Conservation (phyloP, 2,888 invertebrate genomes). For the Tenthredo amoena region DNA sequence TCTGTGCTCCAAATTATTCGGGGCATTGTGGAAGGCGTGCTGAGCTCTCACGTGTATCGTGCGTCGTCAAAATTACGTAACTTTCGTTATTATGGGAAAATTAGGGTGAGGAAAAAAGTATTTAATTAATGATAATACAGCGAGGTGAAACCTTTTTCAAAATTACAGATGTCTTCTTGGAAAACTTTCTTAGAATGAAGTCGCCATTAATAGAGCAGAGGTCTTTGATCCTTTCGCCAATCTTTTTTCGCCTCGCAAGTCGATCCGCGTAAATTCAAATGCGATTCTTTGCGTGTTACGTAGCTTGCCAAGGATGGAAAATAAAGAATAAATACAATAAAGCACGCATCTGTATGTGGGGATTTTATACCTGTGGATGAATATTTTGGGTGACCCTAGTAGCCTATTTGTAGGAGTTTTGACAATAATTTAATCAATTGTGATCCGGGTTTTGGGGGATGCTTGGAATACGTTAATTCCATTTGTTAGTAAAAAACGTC, state of each 20-base stretch:
- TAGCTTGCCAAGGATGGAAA: not conserved
- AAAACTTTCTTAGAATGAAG: not conserved
- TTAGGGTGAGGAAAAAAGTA: not conserved
- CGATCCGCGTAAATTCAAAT: not conserved
- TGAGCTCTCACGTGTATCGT: not conserved
- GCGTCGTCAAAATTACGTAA: not conserved
- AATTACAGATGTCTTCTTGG: not conserved
- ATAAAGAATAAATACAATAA: not conserved
- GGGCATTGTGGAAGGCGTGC: not conserved
- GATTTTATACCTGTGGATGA: not conserved
- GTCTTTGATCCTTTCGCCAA: constrained; percentile 8
- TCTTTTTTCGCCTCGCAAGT: not conserved
- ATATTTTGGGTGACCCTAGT: not conserved
- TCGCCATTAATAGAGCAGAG: not conserved
- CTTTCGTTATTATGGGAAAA: not conserved
- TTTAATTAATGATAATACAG: not conserved
- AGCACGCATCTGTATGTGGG: not conserved
- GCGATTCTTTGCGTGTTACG: not conserved
- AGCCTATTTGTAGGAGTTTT: not conserved
- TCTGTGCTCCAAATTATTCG: not conserved
- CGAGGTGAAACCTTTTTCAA: not conserved
- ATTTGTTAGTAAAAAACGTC: constrained; percentile 35
- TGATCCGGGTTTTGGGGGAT: not conserved
- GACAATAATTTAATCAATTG: not conserved
- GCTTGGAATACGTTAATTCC: not conserved